These are phyloP conservation scores for Capra hircus DNA, from an alignment of 2,113 vertebrate species.

Conservation along the genomic window DNA sequence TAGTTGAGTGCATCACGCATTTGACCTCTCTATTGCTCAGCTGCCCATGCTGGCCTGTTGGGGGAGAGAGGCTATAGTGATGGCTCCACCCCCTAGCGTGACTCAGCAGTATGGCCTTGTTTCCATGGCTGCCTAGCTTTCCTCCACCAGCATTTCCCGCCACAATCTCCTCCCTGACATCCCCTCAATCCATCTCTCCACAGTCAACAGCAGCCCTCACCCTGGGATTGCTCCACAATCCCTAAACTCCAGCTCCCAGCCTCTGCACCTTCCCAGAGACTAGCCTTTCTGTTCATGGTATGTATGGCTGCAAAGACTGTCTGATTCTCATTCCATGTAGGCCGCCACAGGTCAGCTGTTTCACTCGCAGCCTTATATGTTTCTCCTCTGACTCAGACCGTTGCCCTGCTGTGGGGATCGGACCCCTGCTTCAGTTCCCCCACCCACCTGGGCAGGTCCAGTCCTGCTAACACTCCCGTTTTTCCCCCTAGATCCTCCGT, in stretches of 20 bases:
- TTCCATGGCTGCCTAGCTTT: not conserved
- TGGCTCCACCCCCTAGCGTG: not conserved
- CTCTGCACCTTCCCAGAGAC: not conserved
- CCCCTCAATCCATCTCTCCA: accelerated
- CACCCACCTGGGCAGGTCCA: not conserved
- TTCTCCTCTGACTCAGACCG: not conserved
- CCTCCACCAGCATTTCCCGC: not conserved
- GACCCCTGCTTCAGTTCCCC: not conserved
- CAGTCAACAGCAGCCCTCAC: not conserved
- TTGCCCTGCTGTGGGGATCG: not conserved
- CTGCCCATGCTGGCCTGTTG: not conserved
- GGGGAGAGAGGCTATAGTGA: not conserved
- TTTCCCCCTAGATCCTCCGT: not conserved
- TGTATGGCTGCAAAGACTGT: not conserved
- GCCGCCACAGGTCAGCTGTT: not conserved
- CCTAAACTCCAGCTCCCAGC: not conserved
- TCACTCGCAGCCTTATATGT: not conserved
- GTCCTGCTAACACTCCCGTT: accelerated
- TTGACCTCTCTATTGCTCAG: not conserved
- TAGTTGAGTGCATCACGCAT: accelerated
- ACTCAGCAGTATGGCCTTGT: not conserved
- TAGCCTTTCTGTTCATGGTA: accelerated
- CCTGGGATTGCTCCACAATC: not conserved
- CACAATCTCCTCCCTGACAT: not conserved
- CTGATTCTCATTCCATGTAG: not conserved